Evolutionary conservation across 1,140 invertebrate genomes (phyloP).

Genomic region (Drosophila athabasca): DNA sequence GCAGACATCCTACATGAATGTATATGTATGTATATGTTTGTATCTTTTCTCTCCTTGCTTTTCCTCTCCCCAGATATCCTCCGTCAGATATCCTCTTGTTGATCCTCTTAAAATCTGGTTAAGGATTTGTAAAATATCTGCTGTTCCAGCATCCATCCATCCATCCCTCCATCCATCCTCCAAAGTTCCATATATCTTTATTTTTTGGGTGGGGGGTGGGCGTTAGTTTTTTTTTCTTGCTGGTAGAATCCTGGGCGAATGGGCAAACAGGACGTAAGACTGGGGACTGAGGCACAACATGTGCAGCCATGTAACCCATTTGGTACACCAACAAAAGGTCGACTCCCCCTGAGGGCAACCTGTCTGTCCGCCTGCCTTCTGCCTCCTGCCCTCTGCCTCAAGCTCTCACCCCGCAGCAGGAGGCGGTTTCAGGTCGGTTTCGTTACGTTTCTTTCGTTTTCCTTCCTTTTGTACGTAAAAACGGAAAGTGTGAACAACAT

Average conservation of each 20-base stretch:
- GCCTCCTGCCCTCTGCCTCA: conserved; percentile 2
- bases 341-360: conserved; percentile 28
- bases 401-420: conserved; percentile 18
- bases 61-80: background rate
- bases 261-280: conserved; percentile 24
- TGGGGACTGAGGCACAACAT: conserved; percentile 42
- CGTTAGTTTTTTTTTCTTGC: conserved; percentile 40
- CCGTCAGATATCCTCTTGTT: background rate
- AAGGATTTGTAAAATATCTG: conserved; percentile 11
- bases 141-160: too few species aligned
- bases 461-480: conserved; percentile 5
- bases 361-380: conserved; percentile 26
- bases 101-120: conserved; percentile 41
- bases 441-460: conserved; percentile 4
- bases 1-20: too few species aligned
- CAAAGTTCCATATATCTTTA: conserved; percentile 6
- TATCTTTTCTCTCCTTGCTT: background rate
- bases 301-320: conserved; percentile 75
- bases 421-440: conserved; percentile 30
- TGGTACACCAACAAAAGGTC: conserved; percentile 60
- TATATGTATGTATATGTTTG: too few species aligned
- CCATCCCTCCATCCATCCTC: too few species aligned
- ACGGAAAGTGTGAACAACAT: conserved; percentile 82
- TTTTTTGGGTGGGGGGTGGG: background rate
- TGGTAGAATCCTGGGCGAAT: background rate